Evolutionary conservation across 2,888 invertebrate genomes (phyloP).

Genomic region (Tachina grossa): DNA sequence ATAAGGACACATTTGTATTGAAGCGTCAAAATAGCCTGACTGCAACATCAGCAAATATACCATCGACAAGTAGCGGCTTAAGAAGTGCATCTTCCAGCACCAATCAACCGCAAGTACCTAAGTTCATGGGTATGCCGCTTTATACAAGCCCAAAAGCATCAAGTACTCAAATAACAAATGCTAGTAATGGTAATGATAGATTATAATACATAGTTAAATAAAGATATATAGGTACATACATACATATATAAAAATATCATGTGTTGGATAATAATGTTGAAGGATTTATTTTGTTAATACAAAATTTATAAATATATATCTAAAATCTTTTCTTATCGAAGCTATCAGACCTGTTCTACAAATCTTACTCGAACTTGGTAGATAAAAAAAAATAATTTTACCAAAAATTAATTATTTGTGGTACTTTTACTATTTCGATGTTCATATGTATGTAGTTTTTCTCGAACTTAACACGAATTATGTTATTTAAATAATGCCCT

Average conservation of each 20-base stretch:
- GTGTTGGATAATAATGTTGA: conserved; percentile 48
- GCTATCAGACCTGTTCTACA: background rate
- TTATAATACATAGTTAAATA: conserved; percentile 31
- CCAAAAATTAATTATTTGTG: no score
- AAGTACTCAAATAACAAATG: conserved; percentile 46
- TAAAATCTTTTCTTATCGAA: conserved; percentile 24
- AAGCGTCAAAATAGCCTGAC: conserved; percentile 77
- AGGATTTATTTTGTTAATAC: conserved; percentile 32
- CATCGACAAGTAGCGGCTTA: conserved; percentile 75
- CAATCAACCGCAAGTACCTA: conserved; percentile 81
- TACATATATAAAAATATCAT: background rate
- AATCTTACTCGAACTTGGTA: background rate
- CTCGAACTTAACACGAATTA: no score
- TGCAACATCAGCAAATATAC: conserved; percentile 64
- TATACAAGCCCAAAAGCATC: conserved; percentile 81
- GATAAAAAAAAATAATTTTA: no score
- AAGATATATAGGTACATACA: conserved; percentile 9
- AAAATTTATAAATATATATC: background rate
- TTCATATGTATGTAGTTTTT: background rate
- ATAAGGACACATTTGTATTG: conserved; percentile 78
- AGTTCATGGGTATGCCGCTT: conserved; percentile 92
- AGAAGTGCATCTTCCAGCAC: conserved; percentile 71
- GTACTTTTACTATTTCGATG: background rate
- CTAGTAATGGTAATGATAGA: conserved; percentile 59
- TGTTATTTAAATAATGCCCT: no score